A percentile compares a stretch with the other conserved stretches of the same genome.
Evolutionary conservation across 2,888 invertebrate genomes (phyloP).

Genomic region (Lepidocyrtinus sp.): DNA sequence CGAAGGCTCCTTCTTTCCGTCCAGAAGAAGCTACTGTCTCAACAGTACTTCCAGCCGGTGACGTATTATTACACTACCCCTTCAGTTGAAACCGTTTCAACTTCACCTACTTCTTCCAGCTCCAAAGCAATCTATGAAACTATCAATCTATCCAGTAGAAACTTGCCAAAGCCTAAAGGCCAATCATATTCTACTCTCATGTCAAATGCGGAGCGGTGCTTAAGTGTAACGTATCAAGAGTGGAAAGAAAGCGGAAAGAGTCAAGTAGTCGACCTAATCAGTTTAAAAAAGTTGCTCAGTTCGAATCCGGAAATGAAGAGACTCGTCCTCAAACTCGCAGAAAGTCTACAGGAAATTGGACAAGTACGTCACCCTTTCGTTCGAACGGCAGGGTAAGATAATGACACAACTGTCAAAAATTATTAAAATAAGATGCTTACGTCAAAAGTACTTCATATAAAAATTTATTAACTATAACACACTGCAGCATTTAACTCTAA

Average conservation of each 20-base stretch:
- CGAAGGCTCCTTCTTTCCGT: conserved; percentile 43
- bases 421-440: too few relatives aligned
- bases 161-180: conserved; percentile 50
- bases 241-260: conserved; percentile 33
- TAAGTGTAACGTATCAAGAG: conserved; percentile 40
- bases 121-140: conserved; percentile 43
- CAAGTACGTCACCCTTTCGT: conserved; percentile 49
- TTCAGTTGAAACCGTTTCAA: conserved; percentile 27
- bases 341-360: conserved; percentile 43
- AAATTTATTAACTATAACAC: too few relatives aligned
- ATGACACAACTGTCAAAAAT: too few relatives aligned
- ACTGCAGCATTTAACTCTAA: too few relatives aligned
- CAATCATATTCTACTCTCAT: conserved; percentile 49
- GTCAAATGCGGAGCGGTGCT: conserved; percentile 43
- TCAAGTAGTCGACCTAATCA: conserved; percentile 45
- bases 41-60: conserved; percentile 45
- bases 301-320: conserved; percentile 53
- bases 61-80: conserved; percentile 52
- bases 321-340: conserved; percentile 42
- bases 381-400: conserved; percentile 36
- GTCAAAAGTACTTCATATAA: too few relatives aligned
- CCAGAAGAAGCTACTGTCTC: conserved; percentile 38
- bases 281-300: conserved; percentile 50
- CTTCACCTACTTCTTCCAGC: conserved; percentile 27
- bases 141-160: conserved; percentile 42